Evolutionary conservation across 2,888 invertebrate genomes (phyloP), one percentile per base, ranked within the genome.

Genomic region (Drosophila borealis): DNA sequence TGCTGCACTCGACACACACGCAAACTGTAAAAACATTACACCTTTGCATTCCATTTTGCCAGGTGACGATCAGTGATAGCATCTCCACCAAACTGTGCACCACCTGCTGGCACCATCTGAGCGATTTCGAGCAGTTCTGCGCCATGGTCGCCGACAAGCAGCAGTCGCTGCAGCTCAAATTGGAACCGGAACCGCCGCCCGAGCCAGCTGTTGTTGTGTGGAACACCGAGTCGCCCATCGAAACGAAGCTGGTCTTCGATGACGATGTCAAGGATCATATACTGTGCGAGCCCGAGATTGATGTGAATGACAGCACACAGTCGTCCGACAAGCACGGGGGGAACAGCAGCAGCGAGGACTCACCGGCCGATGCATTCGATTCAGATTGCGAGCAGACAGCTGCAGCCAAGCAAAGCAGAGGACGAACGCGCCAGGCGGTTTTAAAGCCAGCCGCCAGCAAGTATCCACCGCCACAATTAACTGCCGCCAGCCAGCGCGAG

Each of bases 281-380:
- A 54, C 33, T 90, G 0, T 84, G 88, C 21, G 90, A 86, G 29
- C 88, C 88, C 0, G 89, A 89, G 37, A 90, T 89, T 6, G 88
- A 89, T 61, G 89, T 78, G 4, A 37, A 64, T 14, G 6, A 55
- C 50, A 46, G 49, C 25, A 33, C 53, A 42, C 33, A 71, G 46
- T 36, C 51, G 37, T 17, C 11, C 10, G 60, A 53, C 34, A 25
- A 51, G 19, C 21, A 42, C 4, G 48, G 33, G 21, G 48, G 33
- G 21, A 39, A 39, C 17, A 55, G 49, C 42, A 50, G 21, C 44
- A 54, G 39, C 45, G 36, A 45, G 25, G 2, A 42, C 6, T 1
- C 19, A 11, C 41, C 53, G 29, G 41, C 21, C 21, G 48, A 45
- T 48, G 50, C 65, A 8, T 64, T 71, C n/a, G 59, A 34, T 2